A percentile compares a stretch with the other conserved stretches of the same genome.
phyloP scores from a whole-genome alignment of 2,888 invertebrate species.

The Ditylenchus weischeri region DNA sequence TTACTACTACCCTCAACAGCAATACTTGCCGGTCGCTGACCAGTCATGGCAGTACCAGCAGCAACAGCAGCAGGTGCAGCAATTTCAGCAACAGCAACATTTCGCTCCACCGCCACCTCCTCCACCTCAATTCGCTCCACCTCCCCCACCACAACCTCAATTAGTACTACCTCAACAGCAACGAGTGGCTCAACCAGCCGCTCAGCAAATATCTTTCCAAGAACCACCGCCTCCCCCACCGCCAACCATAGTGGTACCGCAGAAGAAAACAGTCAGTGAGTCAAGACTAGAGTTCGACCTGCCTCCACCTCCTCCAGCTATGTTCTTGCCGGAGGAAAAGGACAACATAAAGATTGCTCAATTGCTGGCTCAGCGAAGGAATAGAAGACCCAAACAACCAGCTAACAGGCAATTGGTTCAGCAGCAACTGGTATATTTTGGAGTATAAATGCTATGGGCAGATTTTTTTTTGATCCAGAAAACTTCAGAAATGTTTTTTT shows the following conservation, averaged over 20 bases:
- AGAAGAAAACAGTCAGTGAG: slow-evolving; percentile 7
- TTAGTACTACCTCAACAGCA: neutral
- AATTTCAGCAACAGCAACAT: slow-evolving; percentile 1
- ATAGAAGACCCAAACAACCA: neutral
- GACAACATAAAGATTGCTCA: slow-evolving; percentile 13
- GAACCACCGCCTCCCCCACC: slow-evolving; percentile 3
- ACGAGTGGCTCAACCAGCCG: neutral
- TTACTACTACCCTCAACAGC: slow-evolving; percentile 9
- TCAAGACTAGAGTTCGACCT: slow-evolving; percentile 26
- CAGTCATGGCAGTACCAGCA: slow-evolving; percentile 10
- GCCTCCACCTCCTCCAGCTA: slow-evolving; percentile 39
- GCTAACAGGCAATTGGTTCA: no score
- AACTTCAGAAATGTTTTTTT: no score
- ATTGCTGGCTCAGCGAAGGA: slow-evolving; percentile 12
- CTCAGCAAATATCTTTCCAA: neutral
- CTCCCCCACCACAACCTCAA: neutral
- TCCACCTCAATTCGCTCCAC: neutral
- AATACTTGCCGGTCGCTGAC: slow-evolving; percentile 4
- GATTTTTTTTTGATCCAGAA: no score
- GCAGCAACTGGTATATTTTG: no score
- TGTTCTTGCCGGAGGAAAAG: slow-evolving; percentile 37
- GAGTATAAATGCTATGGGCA: no score
- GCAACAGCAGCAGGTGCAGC: slow-evolving; percentile 4
- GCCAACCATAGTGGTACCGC: neutral
- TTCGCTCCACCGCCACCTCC: slow-evolving; percentile 1